A percentile compares a stretch with the other conserved stretches of the same genome.
phyloP scores from a whole-genome alignment of 2,888 invertebrate species.

The Parnassius glacialis region DNA sequence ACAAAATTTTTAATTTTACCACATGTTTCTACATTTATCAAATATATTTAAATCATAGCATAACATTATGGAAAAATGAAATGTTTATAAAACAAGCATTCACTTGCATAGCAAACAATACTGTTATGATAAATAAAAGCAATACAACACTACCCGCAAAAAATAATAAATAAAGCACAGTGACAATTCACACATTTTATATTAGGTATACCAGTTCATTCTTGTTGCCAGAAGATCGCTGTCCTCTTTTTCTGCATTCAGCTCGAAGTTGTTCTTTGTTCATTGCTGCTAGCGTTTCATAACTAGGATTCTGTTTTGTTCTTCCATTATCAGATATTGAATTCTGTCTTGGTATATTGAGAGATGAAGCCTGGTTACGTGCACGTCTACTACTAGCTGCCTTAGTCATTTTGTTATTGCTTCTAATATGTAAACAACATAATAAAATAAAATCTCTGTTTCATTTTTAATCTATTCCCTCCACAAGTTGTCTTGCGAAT shows the following conservation, averaged over 20 bases:
- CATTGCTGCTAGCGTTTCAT: conserved; percentile 80
- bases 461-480: conserved; percentile 25
- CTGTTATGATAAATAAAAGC: conserved; percentile 45
- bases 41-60: no score
- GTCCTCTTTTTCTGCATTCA: conserved; percentile 85
- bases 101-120: conserved; percentile 22
- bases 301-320: conserved; percentile 66
- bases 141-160: conserved; percentile 60
- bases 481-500: conserved; percentile 12
- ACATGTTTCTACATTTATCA: no score
- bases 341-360: conserved; percentile 66
- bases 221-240: conserved; percentile 85
- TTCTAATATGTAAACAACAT: conserved; percentile 36
- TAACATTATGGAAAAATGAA: no score
- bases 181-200: conserved; percentile 51
- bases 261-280: conserved; percentile 85
- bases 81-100: neutral
- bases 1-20: no score
- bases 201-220: conserved; percentile 83
- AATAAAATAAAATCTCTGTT: conserved; percentile 26
- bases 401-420: conserved; percentile 39
- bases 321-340: conserved; percentile 69
- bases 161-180: conserved; percentile 57
- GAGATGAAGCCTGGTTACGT: conserved; percentile 67
- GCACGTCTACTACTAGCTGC: conserved; percentile 71